These are phyloP conservation scores for Folsomia candida DNA, from an alignment of 2,888 invertebrate genomes.

Conservation along the genomic window DNA sequence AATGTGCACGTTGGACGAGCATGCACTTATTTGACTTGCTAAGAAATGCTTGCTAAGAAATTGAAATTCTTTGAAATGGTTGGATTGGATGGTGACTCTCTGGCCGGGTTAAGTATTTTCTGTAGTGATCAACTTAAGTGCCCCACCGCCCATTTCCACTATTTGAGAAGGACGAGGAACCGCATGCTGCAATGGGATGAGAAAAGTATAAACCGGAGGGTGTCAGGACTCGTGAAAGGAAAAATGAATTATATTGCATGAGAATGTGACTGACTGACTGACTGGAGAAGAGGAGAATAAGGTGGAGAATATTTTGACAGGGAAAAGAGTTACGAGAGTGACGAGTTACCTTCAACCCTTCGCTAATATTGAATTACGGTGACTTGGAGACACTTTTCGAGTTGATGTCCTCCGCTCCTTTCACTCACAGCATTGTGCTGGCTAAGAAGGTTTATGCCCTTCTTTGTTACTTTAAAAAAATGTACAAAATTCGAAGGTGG, in stretches of 20 bases:
- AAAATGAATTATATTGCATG: constrained; percentile 15
- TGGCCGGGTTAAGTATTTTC: constrained; percentile 5
- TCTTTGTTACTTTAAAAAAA: too few species aligned
- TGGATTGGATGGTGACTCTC: background rate
- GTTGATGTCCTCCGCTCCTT: background rate
- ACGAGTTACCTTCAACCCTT: background rate
- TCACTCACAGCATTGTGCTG: background rate
- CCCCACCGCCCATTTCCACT: background rate
- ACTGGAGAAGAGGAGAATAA: background rate
- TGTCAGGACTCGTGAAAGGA: constrained; percentile 9
- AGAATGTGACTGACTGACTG: constrained; percentile 2
- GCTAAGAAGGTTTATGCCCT: background rate
- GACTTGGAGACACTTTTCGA: background rate
- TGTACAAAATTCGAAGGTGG: too few species aligned
- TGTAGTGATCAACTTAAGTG: constrained; percentile 10
- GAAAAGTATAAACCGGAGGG: background rate
- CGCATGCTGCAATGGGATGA: background rate
- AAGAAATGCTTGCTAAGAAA: constrained; percentile 6
- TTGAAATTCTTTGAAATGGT: constrained; percentile 5
- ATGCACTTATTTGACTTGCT: too few species aligned
- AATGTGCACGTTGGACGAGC: background rate
- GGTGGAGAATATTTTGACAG: background rate
- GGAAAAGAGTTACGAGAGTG: background rate
- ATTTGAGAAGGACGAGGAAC: background rate
- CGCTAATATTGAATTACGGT: background rate